Percentiles rank a stretch among this genome's conserved stretches.
These are phyloP conservation scores for Psittacula echo DNA, from an alignment of 2,797 vertebrate genomes.

Conservation along the genomic window DNA sequence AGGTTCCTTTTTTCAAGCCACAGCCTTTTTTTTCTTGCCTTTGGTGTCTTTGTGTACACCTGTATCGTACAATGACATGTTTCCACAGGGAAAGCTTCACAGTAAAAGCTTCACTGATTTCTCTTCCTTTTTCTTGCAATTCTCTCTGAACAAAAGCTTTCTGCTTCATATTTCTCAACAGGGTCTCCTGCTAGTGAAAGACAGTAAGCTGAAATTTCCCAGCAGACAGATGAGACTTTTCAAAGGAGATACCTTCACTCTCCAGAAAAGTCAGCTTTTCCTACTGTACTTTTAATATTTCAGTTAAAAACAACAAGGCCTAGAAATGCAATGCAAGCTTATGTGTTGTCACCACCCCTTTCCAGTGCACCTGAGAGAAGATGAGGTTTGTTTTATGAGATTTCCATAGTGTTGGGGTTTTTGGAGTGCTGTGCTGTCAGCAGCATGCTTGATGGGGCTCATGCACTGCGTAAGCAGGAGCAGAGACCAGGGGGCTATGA, in stretches of 20 bases:
- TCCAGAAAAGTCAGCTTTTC: neutral
- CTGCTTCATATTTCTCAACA: neutral
- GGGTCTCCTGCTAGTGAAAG: neutral
- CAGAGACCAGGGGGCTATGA: neutral
- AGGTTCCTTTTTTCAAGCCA: neutral
- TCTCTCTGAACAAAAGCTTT: neutral
- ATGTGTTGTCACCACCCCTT: neutral
- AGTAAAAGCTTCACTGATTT: neutral
- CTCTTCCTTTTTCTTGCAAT: neutral
- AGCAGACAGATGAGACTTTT: neutral
- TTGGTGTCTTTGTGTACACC: neutral
- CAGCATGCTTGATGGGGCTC: accelerated
- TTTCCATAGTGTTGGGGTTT: neutral
- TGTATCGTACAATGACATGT: neutral
- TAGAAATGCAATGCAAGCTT: neutral
- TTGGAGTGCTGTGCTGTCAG: neutral
- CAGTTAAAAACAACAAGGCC: neutral
- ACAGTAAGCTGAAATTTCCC: neutral
- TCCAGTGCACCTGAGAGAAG: neutral
- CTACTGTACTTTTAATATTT: neutral
- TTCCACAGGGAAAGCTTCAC: neutral
- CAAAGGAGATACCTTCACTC: neutral
- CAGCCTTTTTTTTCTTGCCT: neutral
- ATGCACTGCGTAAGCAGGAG: neutral
- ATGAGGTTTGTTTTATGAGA: neutral